Evolutionary conservation across 2,797 vertebrate species (phyloP).

Genomic region (Sebastes matsubarae): DNA sequence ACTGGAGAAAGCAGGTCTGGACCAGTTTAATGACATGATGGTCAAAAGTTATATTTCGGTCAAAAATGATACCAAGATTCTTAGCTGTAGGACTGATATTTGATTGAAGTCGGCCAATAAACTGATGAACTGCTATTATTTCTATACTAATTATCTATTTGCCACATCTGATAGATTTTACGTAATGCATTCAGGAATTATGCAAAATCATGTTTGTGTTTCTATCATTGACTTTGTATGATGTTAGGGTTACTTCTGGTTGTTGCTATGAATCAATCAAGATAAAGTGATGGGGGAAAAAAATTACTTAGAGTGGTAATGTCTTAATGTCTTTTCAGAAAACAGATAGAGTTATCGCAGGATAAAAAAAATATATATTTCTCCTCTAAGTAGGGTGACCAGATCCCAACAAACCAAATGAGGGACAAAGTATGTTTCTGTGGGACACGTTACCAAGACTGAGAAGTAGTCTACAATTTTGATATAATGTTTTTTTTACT

Average conservation of each 20-base stretch:
- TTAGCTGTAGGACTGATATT: too few relatives aligned
- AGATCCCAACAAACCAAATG: too few relatives aligned
- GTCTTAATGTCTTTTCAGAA: not conserved
- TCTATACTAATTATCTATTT: not conserved
- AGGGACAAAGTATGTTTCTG: too few relatives aligned
- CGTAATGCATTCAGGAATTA: not conserved
- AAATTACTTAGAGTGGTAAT: too few relatives aligned
- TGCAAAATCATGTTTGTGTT: not conserved
- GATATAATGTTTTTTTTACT: too few relatives aligned
- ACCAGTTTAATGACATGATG: fast-evolving
- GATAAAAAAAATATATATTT: not conserved
- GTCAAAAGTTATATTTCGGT: too few relatives aligned
- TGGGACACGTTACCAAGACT: too few relatives aligned
- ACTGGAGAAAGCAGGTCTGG: too few relatives aligned
- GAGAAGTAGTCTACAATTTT: too few relatives aligned
- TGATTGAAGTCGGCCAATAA: too few relatives aligned
- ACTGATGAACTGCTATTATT: too few relatives aligned
- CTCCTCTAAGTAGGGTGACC: not conserved
- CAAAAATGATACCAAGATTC: too few relatives aligned
- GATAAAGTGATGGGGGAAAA: not conserved
- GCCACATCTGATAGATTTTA: not conserved
- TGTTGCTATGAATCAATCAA: not conserved
- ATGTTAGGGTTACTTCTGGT: not conserved
- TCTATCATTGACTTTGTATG: not conserved
- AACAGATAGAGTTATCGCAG: not conserved